A percentile compares a stretch with the other conserved stretches of the same genome.
Conservation (phyloP, 2,113 vertebrate species). For the Aphelocoma coerulescens region DNA sequence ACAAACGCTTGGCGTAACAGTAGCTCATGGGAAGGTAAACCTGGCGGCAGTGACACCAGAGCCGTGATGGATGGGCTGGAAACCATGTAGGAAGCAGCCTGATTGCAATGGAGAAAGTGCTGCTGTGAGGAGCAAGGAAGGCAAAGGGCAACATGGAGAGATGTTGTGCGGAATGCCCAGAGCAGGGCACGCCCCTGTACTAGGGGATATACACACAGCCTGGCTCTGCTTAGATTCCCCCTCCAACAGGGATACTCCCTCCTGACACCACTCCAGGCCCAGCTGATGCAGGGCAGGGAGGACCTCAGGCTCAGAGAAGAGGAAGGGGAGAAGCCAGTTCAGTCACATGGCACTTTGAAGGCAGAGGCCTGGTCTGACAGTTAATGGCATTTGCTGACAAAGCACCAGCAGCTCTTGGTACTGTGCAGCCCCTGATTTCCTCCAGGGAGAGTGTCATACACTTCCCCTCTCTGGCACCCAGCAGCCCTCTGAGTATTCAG, state of each 20-base stretch:
- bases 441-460: not conserved
- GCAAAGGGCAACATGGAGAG: not conserved
- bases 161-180: fast-evolving
- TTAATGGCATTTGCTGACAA: not conserved
- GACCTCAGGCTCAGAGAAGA: not conserved
- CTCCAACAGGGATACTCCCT: not conserved
- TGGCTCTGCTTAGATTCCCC: not conserved
- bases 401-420: not conserved
- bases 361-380: not conserved
- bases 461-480: not conserved
- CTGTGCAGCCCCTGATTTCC: not conserved
- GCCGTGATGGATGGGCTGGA: conserved; percentile 86
- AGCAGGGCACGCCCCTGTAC: not conserved
- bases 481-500: not conserved
- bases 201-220: not conserved
- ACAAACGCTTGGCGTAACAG: conserved; percentile 85
- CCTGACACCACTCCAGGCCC: not conserved
- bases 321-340: not conserved
- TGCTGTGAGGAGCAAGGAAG: not conserved
- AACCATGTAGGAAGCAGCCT: conserved; percentile 91
- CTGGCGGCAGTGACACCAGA: conserved; percentile 98
- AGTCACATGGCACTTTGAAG: not conserved
- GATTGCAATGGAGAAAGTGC: not conserved
- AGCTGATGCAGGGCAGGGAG: not conserved
- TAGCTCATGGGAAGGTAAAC: conserved; percentile 97